Evolutionary conservation across 2,797 vertebrate species (phyloP), one percentile per base, ranked within the genome.

Genomic region (Sitta carolinensis): DNA sequence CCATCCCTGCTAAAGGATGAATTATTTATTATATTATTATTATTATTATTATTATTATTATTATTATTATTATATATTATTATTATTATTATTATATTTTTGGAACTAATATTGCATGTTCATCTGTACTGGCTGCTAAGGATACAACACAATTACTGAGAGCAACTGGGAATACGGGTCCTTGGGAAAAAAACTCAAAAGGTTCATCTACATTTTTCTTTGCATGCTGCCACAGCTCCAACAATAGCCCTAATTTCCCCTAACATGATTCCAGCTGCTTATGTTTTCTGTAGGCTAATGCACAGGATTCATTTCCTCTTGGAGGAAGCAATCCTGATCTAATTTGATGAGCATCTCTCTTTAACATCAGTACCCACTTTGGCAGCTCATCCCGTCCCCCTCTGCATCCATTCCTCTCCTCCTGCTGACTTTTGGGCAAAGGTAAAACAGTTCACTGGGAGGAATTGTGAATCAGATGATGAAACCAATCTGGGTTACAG

Each of bases 271-370:
- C 80, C 69, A 92, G 67, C 55, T 76, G 59, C 80, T 91, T 91
- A 84, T 80, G 59, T 94, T 95, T 95, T 95, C 93, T 93, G 90
- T 84, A 91, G 74, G 59, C 80, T 95, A 86, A 89, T 78, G 93
- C 59, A 88, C 32, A 84, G 83, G 66, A 73, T 59, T 62, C 48
- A 79, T 87, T 96, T 96, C 93, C 90, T 91, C 72, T 67, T 36
- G 43, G 63, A 69, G 93, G 67, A 95, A 95, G 75, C 55, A 81
- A 66, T 66, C 40, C 55, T 48, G 40, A 62, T 6, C 1, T 75
- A 86, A 94, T 86, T 85, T 51, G 54, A 75, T 81, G 55, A 94
- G 66, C 68, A 61, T 54, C 75, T 78, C 87, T 43, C 52, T 20
- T 20, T 25, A 89, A 50, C 47, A 84, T 48, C 66, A 47, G n/a